phyloP scores from a whole-genome alignment of 1,140 invertebrate genomes.

The Drosophila biarmipes region DNA sequence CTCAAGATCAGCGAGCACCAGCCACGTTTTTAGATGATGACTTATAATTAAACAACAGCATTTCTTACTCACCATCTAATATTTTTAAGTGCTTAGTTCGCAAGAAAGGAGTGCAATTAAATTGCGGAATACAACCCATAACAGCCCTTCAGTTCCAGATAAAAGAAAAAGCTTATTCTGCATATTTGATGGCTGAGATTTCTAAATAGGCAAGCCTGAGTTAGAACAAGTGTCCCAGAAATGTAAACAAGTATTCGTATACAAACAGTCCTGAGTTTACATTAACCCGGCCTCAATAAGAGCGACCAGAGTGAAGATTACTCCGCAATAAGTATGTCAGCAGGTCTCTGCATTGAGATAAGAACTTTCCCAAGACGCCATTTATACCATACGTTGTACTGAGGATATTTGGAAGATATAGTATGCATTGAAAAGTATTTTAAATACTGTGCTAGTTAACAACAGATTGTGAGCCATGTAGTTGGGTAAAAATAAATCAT shows the following conservation, averaged over 20 bases:
- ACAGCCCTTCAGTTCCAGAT: too few relatives aligned
- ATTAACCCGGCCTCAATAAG: not conserved
- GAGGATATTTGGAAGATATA: not conserved
- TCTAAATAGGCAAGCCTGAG: constrained; percentile 14
- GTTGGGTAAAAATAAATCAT: not conserved
- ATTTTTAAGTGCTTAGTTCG: too few relatives aligned
- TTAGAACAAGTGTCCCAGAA: not conserved
- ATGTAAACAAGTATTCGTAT: constrained; percentile 7
- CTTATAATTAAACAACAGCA: not conserved
- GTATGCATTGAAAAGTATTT: not conserved
- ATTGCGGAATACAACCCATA: too few relatives aligned
- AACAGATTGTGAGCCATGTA: not conserved
- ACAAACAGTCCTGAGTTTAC: not conserved
- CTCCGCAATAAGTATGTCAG: too few relatives aligned
- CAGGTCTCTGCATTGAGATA: too few relatives aligned
- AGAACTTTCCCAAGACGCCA: not conserved
- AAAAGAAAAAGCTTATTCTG: too few relatives aligned
- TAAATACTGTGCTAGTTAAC: too few relatives aligned
- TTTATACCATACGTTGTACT: too few relatives aligned
- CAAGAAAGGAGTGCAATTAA: not conserved
- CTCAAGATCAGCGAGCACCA: constrained; percentile 7
- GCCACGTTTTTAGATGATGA: too few relatives aligned
- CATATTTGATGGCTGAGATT: not conserved
- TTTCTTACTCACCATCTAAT: too few relatives aligned
- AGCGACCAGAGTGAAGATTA: not conserved